Evolutionary conservation across 2,888 invertebrate genomes (phyloP).

Genomic region (Pollenia angustigena): DNA sequence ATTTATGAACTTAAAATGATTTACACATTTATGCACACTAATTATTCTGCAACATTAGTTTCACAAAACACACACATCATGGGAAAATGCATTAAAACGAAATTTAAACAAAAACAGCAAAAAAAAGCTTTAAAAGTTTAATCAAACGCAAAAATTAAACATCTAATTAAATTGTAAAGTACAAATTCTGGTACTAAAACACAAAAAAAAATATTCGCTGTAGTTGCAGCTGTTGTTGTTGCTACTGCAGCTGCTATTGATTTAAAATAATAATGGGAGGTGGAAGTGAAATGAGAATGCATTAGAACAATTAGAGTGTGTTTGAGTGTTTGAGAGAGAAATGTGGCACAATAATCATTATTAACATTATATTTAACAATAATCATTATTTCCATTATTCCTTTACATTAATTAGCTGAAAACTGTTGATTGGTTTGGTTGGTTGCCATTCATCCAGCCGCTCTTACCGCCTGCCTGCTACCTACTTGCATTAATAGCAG

Average conservation of each 20-base stretch:
- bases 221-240: neutral
- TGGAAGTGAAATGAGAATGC: neutral
- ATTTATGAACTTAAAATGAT: slow-evolving; percentile 12
- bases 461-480: no score
- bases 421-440: slow-evolving; percentile 35
- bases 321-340: neutral
- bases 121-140: slow-evolving; percentile 26
- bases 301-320: neutral
- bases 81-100: slow-evolving; percentile 13
- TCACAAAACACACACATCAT: slow-evolving; percentile 25
- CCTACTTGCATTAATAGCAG: neutral
- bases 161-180: slow-evolving; percentile 13
- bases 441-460: neutral
- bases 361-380: slow-evolving; percentile 54
- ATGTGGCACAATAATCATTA: slow-evolving; percentile 33
- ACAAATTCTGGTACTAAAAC: neutral
- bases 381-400: slow-evolving; percentile 32
- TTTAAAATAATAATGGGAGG: slow-evolving; percentile 19
- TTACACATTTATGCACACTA: slow-evolving; percentile 22
- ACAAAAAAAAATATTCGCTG: neutral
- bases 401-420: slow-evolving; percentile 46
- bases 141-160: slow-evolving; percentile 37
- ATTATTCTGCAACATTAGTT: slow-evolving; percentile 67
- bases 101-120: slow-evolving; percentile 25
- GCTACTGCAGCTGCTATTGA: slow-evolving; percentile 19